These are phyloP conservation scores for Erpobdella octoculata DNA, from an alignment of 2,888 invertebrate species.

Conservation along the genomic window DNA sequence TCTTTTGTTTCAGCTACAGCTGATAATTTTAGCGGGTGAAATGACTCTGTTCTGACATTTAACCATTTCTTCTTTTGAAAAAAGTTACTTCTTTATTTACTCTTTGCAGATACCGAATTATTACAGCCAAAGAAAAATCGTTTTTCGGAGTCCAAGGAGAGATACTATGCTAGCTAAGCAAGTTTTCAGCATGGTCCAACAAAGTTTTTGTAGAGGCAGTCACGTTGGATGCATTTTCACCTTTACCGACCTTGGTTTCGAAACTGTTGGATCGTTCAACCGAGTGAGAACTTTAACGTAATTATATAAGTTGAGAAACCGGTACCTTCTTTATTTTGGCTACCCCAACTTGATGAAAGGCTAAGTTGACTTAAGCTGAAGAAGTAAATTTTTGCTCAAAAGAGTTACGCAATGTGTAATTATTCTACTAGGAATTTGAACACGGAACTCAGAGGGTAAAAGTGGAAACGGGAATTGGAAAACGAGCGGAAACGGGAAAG, in stretches of 20 bases:
- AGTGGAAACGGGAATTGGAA: background rate
- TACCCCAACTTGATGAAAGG: too few relatives aligned
- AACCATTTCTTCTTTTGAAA: background rate
- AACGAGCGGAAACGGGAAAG: too few relatives aligned
- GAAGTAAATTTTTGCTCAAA: too few relatives aligned
- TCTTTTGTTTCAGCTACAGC: background rate
- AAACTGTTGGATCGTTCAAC: too few relatives aligned
- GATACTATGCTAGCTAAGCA: slow-evolving; percentile 17
- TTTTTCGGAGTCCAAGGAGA: background rate
- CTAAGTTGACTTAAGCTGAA: too few relatives aligned
- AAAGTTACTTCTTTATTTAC: background rate
- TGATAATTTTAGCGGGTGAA: background rate
- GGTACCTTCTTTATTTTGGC: too few relatives aligned
- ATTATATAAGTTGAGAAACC: too few relatives aligned
- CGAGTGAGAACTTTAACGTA: too few relatives aligned
- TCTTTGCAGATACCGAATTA: slow-evolving; percentile 8
- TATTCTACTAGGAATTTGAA: background rate
- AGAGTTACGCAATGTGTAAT: too few relatives aligned
- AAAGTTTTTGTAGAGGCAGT: slow-evolving; percentile 9
- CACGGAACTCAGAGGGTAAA: background rate
- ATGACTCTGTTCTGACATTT: background rate
- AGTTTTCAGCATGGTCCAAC: background rate
- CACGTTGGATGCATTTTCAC: background rate
- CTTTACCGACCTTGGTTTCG: background rate
- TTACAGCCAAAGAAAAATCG: background rate